Evolutionary conservation across 2,888 invertebrate species (phyloP).

Genomic region (Eupithecia subumbrata): DNA sequence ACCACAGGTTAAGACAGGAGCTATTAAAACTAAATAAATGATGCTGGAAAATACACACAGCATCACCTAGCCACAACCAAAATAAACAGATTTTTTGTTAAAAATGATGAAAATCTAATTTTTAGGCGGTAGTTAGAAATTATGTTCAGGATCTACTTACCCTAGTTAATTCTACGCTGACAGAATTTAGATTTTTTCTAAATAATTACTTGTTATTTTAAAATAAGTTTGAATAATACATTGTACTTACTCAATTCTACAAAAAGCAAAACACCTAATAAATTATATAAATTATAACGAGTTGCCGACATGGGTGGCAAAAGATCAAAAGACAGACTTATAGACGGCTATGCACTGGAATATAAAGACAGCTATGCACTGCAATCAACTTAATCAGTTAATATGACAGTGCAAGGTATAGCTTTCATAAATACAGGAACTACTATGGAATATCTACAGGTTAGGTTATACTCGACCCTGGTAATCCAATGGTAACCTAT

Average conservation of each 20-base stretch:
- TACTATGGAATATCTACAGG: constrained; percentile 19
- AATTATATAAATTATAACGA: constrained; percentile 29
- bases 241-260: neutral
- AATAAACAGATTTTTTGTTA: no score
- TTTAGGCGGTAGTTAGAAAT: neutral
- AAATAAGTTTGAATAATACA: neutral
- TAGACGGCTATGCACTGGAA: constrained; percentile 11
- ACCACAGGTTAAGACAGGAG: neutral
- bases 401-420: constrained; percentile 49
- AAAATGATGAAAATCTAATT: no score
- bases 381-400: constrained; percentile 53
- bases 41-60: no score
- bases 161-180: no score
- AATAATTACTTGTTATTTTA: neutral
- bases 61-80: no score
- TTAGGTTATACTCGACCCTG: neutral
- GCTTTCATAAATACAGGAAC: neutral
- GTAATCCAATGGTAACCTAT: neutral
- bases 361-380: constrained; percentile 19
- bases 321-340: constrained; percentile 37
- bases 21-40: no score
- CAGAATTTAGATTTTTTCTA: neutral
- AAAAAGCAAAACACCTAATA: constrained; percentile 16
- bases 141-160: no score
- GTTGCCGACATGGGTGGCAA: constrained; percentile 54